Evolutionary conservation across 1,140 invertebrate genomes (phyloP).

Genomic region (Zaprionus africanus): DNA sequence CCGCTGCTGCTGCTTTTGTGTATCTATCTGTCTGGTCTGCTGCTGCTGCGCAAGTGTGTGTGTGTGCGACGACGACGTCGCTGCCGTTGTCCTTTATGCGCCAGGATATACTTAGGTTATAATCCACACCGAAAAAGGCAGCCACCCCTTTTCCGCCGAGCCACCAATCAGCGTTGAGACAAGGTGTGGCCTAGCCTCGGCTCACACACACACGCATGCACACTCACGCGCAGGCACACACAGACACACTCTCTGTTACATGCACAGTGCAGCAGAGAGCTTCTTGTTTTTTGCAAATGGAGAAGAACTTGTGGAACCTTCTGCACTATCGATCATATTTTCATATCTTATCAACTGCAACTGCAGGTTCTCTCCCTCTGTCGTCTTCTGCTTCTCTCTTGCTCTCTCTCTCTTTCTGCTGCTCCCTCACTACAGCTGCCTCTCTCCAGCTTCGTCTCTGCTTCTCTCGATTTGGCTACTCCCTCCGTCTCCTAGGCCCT

Average conservation of each 20-base stretch:
- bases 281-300: conserved; percentile 46
- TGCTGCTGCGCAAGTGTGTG: conserved; percentile 4
- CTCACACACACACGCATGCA: conserved; percentile 19
- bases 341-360: conserved; percentile 29
- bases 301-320: conserved; percentile 19
- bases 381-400: not conserved
- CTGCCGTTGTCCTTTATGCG: conserved; percentile 49
- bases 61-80: conserved; percentile 41
- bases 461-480: too few relatives aligned
- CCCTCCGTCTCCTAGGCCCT: too few relatives aligned
- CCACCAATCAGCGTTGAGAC: conserved; percentile 78
- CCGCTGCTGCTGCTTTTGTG: conserved; percentile 31
- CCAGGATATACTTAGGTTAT: conserved; percentile 80
- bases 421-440: not conserved
- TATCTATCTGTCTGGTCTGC: conserved; percentile 72
- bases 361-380: not conserved
- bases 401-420: not conserved
- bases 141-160: conserved; percentile 70
- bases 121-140: conserved; percentile 65
- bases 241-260: conserved; percentile 7
- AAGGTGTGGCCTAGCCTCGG: conserved; percentile 78
- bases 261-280: conserved; percentile 27
- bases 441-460: not conserved
- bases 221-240: conserved; percentile 18
- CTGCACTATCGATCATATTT: conserved; percentile 28